These are phyloP conservation scores for Cephonodes hylas DNA, from an alignment of 2,888 invertebrate species.

Conservation along the genomic window DNA sequence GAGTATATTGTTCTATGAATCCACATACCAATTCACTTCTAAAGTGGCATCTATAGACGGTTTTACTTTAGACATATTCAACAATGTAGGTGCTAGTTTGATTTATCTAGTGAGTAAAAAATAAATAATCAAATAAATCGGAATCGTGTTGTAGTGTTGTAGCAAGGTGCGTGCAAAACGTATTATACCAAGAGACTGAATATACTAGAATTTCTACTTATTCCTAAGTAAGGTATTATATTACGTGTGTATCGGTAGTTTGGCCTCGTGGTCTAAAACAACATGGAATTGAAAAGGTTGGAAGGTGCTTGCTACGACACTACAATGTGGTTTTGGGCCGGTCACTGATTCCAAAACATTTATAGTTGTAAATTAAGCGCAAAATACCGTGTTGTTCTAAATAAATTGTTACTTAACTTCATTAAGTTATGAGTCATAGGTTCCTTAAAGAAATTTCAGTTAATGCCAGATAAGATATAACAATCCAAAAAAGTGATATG, in stretches of 20 bases:
- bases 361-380: conserved; percentile 41
- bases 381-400: conserved; percentile 18
- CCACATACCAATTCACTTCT: neutral
- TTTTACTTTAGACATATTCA: neutral
- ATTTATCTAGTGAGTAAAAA: conserved; percentile 51
- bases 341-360: conserved; percentile 18
- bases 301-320: conserved; percentile 40
- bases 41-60: neutral
- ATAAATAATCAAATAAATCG: conserved; percentile 18
- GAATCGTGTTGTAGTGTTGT: conserved; percentile 42
- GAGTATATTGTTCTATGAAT: neutral
- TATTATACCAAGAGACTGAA: conserved; percentile 44
- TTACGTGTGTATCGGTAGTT: neutral
- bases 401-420: conserved; percentile 18
- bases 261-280: neutral
- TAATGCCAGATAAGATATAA: conserved; percentile 28
- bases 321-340: conserved; percentile 29
- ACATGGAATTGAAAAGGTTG: neutral
- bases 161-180: conserved; percentile 37
- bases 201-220: conserved; percentile 3
- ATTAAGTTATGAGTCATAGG: conserved; percentile 15
- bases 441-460: conserved; percentile 22
- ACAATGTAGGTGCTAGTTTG: conserved; percentile 16
- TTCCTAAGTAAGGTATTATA: neutral
- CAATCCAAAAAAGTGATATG: conserved; percentile 37